Evolutionary conservation across 1,140 invertebrate genomes (phyloP), one percentile per base, ranked within the genome.

Genomic region (Danaus melanippus): DNA sequence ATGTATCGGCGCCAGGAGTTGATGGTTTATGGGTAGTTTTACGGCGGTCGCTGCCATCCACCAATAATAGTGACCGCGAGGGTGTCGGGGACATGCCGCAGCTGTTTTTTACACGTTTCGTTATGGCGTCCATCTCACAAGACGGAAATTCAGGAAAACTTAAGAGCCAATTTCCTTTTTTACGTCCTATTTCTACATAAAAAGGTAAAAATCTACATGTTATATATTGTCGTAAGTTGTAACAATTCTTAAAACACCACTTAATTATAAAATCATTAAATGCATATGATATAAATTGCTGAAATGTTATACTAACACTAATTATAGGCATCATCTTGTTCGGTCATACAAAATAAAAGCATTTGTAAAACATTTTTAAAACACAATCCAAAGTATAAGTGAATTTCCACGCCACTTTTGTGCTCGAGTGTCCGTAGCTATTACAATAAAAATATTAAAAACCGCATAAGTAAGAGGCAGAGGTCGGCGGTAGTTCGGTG

Each of bases 381-480:
- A 32, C 21, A 32, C 21, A 32, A 8, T 32, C 21, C 21, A 32
- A 32, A 32, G 21, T 32, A 32, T 8, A 32, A 32, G 21, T 32
- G 45, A 63, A 41, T 58, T 44, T 69, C 67, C 55, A 71, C 46
- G 11, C 50, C 56, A 65, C 58, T 60, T 44, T 45, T 65, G 48
- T 65, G 43, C 62, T n/a, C 45, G 47, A 65, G 49, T 74, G 76
- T 71, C 72, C 69, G 70, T 64, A 62, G 61, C 71, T 62, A 84
- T 83, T 84, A 76, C 83, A 84, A 86, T 86, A 86, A 84, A 84
- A 86, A 84, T 84, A 84, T 84, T 84, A 86, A 86, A 86, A 86
- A 86, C 81, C 81, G 79, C 79, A 86, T 86, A 86, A 86, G 83
- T 86, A 84, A 86, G 78, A 82, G 79, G 70, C 71, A 71, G 74